These are phyloP conservation scores for Pluvianellus socialis DNA, from an alignment of 2,113 vertebrate genomes.

Conservation along the genomic window DNA sequence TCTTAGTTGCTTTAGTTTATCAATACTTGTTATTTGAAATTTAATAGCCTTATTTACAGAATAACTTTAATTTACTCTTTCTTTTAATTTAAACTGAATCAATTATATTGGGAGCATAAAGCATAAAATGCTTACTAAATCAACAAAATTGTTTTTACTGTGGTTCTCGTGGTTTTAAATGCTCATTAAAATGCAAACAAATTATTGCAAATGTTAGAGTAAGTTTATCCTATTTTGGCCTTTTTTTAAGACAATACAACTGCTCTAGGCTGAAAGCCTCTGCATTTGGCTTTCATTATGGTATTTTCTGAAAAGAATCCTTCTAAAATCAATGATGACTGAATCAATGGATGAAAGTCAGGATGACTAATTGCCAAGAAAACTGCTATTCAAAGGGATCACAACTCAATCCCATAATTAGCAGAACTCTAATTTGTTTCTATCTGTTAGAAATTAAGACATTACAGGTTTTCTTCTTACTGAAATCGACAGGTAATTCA, in stretches of 20 bases:
- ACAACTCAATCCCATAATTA: background rate
- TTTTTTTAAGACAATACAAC: background rate
- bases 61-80: background rate
- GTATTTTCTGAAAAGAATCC: background rate
- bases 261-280: background rate
- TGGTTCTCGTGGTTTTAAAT: background rate
- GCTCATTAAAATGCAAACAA: background rate
- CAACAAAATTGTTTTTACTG: rapidly evolving
- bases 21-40: background rate
- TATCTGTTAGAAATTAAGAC: background rate
- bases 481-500: background rate
- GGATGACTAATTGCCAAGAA: slow-evolving; percentile 31
- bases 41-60: background rate
- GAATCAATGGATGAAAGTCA: slow-evolving; percentile 19
- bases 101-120: background rate
- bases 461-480: background rate
- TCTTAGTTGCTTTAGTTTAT: background rate
- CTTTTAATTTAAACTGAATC: background rate
- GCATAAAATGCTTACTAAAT: background rate
- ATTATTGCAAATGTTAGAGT: background rate
- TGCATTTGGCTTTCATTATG: background rate
- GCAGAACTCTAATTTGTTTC: background rate
- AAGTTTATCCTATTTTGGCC: background rate
- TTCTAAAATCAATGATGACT: background rate
- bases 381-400: background rate